Conservation (phyloP, 1,140 invertebrate species). For the Sycobia sp. region DNA sequence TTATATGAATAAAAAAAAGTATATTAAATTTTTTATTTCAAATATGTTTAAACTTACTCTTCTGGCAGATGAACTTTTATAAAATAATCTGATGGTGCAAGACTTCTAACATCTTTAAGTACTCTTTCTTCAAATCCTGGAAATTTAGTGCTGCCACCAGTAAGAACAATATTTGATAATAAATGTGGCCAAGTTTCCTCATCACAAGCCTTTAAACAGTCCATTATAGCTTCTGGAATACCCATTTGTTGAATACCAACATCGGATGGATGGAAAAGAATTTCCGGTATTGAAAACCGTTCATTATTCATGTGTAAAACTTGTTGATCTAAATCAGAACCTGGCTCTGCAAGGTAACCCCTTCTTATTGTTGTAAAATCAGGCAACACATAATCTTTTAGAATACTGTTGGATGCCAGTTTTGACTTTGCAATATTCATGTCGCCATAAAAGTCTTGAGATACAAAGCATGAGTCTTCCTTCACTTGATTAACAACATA, state of each 20-base stretch:
- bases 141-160: slow-evolving; percentile 87
- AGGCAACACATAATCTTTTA: slow-evolving; percentile 92
- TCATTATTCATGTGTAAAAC: slow-evolving; percentile 89
- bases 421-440: slow-evolving; percentile 78
- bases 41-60: slow-evolving; percentile 60
- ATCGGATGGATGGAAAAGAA: slow-evolving; percentile 94
- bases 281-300: slow-evolving; percentile 90
- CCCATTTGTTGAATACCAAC: slow-evolving; percentile 95
- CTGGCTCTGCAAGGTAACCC: slow-evolving; percentile 75
- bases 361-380: slow-evolving; percentile 88
- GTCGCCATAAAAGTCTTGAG: slow-evolving; percentile 82
- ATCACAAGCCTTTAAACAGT: slow-evolving; percentile 75
- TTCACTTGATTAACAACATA: slow-evolving; percentile 99
- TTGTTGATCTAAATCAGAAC: slow-evolving; percentile 74
- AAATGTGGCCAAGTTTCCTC: slow-evolving; percentile 82
- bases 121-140: slow-evolving; percentile 85
- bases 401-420: slow-evolving; percentile 70
- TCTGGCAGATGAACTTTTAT: slow-evolving; percentile 75
- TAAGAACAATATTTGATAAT: slow-evolving; percentile 86
- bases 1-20: background rate
- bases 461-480: slow-evolving; percentile 96
- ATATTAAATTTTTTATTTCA: background rate
- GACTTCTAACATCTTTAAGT: slow-evolving; percentile 77
- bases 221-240: slow-evolving; percentile 85
- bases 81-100: slow-evolving; percentile 77